Evolutionary conservation across 1,140 invertebrate genomes (phyloP).

Genomic region (Trachelipus rathkii): DNA sequence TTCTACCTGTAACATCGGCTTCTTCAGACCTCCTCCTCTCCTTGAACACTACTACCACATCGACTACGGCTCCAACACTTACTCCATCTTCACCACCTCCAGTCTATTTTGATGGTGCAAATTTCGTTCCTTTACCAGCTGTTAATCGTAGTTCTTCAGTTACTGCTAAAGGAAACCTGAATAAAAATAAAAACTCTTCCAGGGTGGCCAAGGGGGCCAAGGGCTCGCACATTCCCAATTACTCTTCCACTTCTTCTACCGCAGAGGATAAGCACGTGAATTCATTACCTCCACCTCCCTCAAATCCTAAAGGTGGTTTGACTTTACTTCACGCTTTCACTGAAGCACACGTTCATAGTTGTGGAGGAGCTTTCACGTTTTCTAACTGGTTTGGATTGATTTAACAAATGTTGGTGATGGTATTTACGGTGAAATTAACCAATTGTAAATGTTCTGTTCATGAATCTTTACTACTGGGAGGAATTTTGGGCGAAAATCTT

Average conservation of each 20-base stretch:
- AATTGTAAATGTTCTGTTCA: neutral
- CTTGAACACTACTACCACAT: conserved; percentile 5
- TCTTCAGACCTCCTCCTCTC: conserved; percentile 14
- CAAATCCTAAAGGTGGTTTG: neutral
- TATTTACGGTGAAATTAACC: neutral
- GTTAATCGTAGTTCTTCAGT: neutral
- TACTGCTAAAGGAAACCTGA: neutral
- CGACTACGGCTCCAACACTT: conserved; percentile 6
- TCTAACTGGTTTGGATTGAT: neutral
- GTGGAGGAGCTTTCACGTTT: neutral
- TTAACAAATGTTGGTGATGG: neutral
- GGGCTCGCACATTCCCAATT: neutral
- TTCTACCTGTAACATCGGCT: conserved; percentile 37
- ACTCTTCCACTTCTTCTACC: neutral
- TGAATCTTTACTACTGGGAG: too few relatives aligned
- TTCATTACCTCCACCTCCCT: neutral
- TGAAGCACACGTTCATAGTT: neutral
- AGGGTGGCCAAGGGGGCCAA: neutral
- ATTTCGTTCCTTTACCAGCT: neutral
- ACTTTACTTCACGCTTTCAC: neutral
- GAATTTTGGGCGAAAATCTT: neutral
- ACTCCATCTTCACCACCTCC: conserved; percentile 17
- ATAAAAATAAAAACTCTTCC: too few relatives aligned
- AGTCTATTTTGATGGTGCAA: conserved; percentile 1
- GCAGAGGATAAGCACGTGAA: neutral